These are phyloP conservation scores for Pararge aegeria DNA, from an alignment of 1,140 invertebrate genomes.

Conservation along the genomic window DNA sequence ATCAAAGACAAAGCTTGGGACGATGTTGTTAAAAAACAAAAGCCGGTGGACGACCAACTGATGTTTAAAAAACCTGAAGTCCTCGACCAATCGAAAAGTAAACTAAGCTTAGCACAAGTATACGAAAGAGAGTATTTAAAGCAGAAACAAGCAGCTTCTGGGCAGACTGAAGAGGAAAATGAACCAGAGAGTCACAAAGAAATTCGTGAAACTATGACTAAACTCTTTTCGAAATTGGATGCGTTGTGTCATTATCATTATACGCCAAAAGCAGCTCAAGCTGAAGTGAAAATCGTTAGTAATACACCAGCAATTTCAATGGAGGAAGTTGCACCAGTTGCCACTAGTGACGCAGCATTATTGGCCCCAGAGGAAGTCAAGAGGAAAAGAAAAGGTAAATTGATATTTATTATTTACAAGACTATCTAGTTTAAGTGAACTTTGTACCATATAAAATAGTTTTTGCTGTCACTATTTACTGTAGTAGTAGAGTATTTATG, in stretches of 20 bases:
- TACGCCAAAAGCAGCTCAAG: conserved; percentile 91
- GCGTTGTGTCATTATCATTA: conserved; percentile 96
- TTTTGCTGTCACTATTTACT: too few relatives aligned
- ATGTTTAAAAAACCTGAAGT: conserved; percentile 95
- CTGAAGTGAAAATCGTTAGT: conserved; percentile 94
- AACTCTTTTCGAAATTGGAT: conserved; percentile 93
- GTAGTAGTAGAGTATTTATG: too few relatives aligned
- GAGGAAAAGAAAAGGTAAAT: conserved; percentile 85
- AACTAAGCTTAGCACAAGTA: conserved; percentile 95
- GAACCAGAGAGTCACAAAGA: conserved; percentile 87
- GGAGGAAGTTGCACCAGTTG: conserved; percentile 97
- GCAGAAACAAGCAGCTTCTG: conserved; percentile 85
- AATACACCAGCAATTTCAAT: conserved; percentile 95
- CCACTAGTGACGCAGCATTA: conserved; percentile 90
- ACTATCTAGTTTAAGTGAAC: too few relatives aligned
- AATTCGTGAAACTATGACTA: conserved; percentile 88
- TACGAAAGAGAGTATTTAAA: conserved; percentile 97
- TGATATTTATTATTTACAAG: background rate
- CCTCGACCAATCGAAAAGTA: conserved; percentile 97
- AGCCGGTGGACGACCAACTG: conserved; percentile 89
- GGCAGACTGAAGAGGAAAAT: conserved; percentile 84
- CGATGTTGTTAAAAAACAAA: conserved; percentile 95
- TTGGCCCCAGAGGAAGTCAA: conserved; percentile 97
- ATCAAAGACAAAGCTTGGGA: conserved; percentile 98
- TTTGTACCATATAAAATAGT: too few relatives aligned